Conservation (phyloP, 2,113 vertebrate species). For the Rynchops niger region DNA sequence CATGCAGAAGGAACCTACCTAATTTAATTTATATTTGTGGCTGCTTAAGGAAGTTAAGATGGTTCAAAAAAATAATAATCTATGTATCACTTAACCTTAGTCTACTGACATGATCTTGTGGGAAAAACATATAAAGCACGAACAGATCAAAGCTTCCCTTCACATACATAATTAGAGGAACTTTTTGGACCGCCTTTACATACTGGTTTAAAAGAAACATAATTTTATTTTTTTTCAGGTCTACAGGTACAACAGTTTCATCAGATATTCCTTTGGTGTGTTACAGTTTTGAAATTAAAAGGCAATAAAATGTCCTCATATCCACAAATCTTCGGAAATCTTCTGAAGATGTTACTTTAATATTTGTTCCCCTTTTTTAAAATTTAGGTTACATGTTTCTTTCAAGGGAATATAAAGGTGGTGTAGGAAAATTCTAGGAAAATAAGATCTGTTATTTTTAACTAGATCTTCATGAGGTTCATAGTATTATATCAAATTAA, state of each 20-base stretch:
- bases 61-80: background rate
- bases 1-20: background rate
- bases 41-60: constrained; percentile 9
- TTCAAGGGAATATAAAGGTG: background rate
- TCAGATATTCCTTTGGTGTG: background rate
- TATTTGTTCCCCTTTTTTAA: background rate
- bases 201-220: background rate
- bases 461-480: background rate
- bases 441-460: background rate
- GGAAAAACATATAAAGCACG: background rate
- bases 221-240: background rate
- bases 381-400: background rate
- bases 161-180: background rate
- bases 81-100: constrained; percentile 15
- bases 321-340: background rate
- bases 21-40: constrained; percentile 5
- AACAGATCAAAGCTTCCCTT: constrained; percentile 29
- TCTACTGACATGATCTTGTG: constrained; percentile 3
- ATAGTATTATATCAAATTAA: background rate
- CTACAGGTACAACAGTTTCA: background rate
- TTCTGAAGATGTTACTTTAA: background rate
- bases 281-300: background rate
- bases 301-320: background rate
- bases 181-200: background rate
- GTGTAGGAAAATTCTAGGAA: background rate